phyloP scores from a whole-genome alignment of 2,888 invertebrate genomes.

The Cataglyphis albicans region DNA sequence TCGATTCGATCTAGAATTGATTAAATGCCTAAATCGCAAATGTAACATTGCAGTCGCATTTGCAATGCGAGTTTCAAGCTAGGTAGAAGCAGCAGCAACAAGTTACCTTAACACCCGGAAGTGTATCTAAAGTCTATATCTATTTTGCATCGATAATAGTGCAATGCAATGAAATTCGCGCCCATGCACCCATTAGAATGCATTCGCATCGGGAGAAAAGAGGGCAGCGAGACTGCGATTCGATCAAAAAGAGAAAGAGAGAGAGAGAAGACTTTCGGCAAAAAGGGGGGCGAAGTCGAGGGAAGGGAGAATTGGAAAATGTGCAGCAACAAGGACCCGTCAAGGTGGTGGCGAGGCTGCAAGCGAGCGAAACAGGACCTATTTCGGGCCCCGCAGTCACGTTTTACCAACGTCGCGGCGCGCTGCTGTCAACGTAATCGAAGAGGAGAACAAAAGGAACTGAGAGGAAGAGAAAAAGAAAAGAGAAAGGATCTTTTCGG shows the following conservation, averaged over 20 bases:
- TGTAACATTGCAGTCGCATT: not conserved
- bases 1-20: conserved; percentile 2
- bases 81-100: not conserved
- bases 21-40: not conserved
- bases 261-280: conserved; percentile 78
- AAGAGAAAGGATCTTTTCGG: not conserved
- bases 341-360: conserved; percentile 78
- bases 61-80: not conserved
- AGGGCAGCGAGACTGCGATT: conserved; percentile 5
- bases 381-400: conserved; percentile 78
- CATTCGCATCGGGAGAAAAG: conserved; percentile 48
- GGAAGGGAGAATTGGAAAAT: conserved; percentile 82
- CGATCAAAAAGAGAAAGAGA: conserved; percentile 20
- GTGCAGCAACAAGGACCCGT: conserved; percentile 73
- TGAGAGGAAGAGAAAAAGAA: conserved; percentile 29
- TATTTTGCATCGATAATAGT: conserved; percentile 32
- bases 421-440: conserved; percentile 63
- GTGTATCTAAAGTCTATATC: conserved; percentile 11
- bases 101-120: conserved; percentile 41
- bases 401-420: conserved; percentile 75
- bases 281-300: conserved; percentile 76
- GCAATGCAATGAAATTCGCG: conserved; percentile 39
- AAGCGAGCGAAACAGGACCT: conserved; percentile 81
- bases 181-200: conserved; percentile 37
- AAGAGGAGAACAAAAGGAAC: conserved; percentile 44